Evolutionary conservation across 2,797 vertebrate genomes (phyloP).

Genomic region (Phyllotis vaccarum): DNA sequence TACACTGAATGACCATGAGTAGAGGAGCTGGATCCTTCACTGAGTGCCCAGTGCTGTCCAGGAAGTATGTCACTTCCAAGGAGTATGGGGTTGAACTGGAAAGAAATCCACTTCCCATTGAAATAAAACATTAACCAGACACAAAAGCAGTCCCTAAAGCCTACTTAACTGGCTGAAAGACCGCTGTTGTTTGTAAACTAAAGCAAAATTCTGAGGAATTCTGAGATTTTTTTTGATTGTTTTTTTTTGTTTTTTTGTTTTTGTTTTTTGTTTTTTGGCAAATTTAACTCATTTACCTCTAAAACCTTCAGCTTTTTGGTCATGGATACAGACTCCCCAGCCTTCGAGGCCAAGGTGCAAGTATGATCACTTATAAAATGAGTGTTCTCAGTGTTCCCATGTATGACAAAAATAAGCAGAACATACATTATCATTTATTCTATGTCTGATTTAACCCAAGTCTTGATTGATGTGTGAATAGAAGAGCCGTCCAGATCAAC

Average conservation of each 20-base stretch:
- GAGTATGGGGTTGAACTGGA: not conserved
- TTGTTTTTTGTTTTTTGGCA: not conserved
- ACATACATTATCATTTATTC: not conserved
- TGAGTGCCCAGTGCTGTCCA: not conserved
- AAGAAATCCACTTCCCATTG: not conserved
- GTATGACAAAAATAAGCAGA: not conserved
- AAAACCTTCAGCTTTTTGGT: not conserved
- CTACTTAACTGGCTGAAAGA: not conserved
- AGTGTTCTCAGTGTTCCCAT: not conserved
- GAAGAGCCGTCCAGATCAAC: not conserved
- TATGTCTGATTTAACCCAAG: not conserved
- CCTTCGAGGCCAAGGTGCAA: not conserved
- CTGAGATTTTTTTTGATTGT: too few species aligned
- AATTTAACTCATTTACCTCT: not conserved
- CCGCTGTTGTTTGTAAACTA: too few species aligned
- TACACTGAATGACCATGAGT: accelerated
- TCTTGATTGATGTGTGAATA: not conserved
- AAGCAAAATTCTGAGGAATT: too few species aligned
- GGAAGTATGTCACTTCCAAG: not conserved
- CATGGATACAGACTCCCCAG: too few species aligned
- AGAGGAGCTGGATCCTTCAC: too few species aligned
- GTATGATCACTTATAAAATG: not conserved
- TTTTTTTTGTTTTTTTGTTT: too few species aligned
- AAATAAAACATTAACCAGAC: not conserved
- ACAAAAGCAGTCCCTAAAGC: not conserved